Evolutionary conservation across 2,888 invertebrate species (phyloP), one percentile per base, ranked within the genome.

Genomic region (Cantharis rustica): DNA sequence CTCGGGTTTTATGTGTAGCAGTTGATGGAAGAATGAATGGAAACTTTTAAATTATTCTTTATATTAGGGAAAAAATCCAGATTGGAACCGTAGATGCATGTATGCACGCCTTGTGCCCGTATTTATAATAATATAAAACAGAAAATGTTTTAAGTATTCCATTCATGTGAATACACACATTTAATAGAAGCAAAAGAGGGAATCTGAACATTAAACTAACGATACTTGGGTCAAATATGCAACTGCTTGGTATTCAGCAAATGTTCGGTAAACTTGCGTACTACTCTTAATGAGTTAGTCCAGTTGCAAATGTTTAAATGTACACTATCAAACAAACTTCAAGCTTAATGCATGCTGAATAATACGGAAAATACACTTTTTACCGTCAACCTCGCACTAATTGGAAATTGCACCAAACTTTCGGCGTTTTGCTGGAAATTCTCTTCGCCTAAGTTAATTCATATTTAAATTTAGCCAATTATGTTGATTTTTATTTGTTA

Each of bases 261-360:
- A 84, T 83, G 85, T 84, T 84, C 82, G 80, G 83, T 80, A 85
- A 85, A 84, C 83, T 85, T 83, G 84, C 84, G 83, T 83, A 82
- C 81, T 81, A 76, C 82, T 81, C 80, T 83, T 84, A 84, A 84
- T 84, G 84, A 84, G 83, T 81, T 80, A 80, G 78, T 78, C 79
- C 78, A 80, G 77, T 77, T 77, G 71, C 79, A 77, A 77, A 77
- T 77, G 75, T 75, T 72, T 75, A 75, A 75, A 69, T 73, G 68
- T 23, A 66, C 23, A 66, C 64, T 66, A 16, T 23, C 16, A 66
- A 66, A 66, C 64, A 66, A 66, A 47, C 47, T 47, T 47, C n/a
- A 1, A 47, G 47, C 47, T 47, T 47, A 47, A 47, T 47, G 47
- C 47, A 47, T 47, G 47, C 9, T 47, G 47, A 47, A 47, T 47